Evolutionary conservation across 2,797 vertebrate species (phyloP).

Genomic region (Sternarchorhynchus goeldii): DNA sequence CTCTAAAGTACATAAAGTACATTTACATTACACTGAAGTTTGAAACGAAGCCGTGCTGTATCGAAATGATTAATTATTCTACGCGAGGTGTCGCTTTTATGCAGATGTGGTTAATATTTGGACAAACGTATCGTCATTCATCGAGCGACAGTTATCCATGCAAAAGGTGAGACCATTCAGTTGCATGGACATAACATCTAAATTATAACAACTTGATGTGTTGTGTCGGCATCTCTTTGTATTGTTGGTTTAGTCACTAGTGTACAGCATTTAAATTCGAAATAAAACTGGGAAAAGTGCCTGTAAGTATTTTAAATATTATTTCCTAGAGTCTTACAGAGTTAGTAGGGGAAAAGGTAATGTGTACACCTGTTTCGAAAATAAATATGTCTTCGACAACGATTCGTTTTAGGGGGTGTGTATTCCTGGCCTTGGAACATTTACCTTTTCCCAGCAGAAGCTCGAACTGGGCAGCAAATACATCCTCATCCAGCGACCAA

Average conservation of each 20-base stretch:
- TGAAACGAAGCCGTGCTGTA: too few species aligned
- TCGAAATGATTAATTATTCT: too few species aligned
- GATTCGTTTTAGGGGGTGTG: conserved; percentile 73
- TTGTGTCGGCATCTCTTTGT: too few species aligned
- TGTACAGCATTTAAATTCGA: too few species aligned
- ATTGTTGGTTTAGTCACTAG: too few species aligned
- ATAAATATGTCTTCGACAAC: not conserved
- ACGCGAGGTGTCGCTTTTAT: not conserved
- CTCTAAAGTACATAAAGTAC: too few species aligned
- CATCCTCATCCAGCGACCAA: conserved; percentile 70
- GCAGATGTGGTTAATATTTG: conserved; percentile 78
- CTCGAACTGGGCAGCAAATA: conserved; percentile 71
- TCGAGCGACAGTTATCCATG: conserved; percentile 70
- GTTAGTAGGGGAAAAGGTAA: too few species aligned
- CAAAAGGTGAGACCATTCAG: conserved; percentile 69
- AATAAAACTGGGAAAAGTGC: too few species aligned
- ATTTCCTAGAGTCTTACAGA: too few species aligned
- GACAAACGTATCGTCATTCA: conserved; percentile 73
- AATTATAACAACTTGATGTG: not conserved
- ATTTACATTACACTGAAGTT: too few species aligned
- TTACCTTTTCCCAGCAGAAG: conserved; percentile 79
- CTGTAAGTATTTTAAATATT: too few species aligned
- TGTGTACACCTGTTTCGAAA: too few species aligned
- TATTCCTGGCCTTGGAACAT: conserved; percentile 80
- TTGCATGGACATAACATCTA: not conserved